Evolutionary conservation across 2,113 vertebrate genomes (phyloP).

Genomic region (Heterocephalus glaber): DNA sequence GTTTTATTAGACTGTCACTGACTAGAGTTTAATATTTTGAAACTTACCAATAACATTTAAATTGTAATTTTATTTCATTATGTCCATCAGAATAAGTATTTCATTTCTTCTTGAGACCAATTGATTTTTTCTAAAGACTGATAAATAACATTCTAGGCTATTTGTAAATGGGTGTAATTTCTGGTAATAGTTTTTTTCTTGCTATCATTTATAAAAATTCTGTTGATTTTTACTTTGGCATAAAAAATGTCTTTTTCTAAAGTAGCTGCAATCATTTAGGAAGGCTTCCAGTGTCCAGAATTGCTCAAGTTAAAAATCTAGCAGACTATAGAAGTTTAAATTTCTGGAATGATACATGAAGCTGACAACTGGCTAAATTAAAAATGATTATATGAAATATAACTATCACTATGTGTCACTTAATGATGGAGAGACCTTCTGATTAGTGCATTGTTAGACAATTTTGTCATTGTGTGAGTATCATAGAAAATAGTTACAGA

Average conservation of each 20-base stretch:
- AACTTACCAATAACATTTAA: not conserved
- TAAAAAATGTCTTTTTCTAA: not conserved
- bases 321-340: not conserved
- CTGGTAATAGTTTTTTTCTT: not conserved
- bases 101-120: constrained; percentile 17
- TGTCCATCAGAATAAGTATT: not conserved
- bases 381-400: not conserved
- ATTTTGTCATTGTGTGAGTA: not conserved
- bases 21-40: not conserved
- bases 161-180: constrained; percentile 11
- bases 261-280: not conserved
- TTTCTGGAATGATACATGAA: not conserved
- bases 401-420: not conserved
- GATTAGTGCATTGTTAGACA: not conserved
- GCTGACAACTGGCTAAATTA: not conserved
- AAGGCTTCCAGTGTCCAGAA: not conserved
- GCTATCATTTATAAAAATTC: not conserved
- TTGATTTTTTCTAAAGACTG: not conserved
- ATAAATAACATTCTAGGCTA: not conserved
- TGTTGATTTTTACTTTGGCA: constrained; percentile 15
- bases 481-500: not conserved
- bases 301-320: not conserved
- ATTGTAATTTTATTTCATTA: not conserved
- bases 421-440: not conserved
- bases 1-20: not conserved